Percentiles rank a stretch among this genome's conserved stretches.
Evolutionary conservation across 2,113 vertebrate species (phyloP).

Genomic region (Indri indri): DNA sequence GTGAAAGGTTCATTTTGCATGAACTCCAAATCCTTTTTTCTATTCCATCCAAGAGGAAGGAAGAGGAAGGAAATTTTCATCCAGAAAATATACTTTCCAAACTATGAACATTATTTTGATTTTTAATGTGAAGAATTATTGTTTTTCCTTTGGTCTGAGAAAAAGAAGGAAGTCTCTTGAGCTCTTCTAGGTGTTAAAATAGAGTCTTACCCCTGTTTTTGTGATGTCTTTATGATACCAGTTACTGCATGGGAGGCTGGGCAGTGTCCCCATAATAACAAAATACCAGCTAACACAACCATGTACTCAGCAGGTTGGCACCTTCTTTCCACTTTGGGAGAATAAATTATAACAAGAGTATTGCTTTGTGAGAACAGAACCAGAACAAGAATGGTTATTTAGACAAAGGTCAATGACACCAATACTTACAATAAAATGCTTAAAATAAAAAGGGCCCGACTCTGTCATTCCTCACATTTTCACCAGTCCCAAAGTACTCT

Average conservation of each 20-base stretch:
- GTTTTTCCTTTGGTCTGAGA: background rate
- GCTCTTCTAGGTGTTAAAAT: background rate
- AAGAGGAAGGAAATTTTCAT: background rate
- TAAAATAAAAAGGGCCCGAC: background rate
- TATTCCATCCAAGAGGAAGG: background rate
- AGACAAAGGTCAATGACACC: background rate
- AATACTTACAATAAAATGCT: conserved; percentile 19
- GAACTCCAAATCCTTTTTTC: background rate
- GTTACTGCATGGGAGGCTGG: background rate
- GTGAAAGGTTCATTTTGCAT: background rate
- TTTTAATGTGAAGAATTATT: conserved; percentile 22
- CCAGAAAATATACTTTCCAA: conserved; percentile 33
- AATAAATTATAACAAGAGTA: background rate
- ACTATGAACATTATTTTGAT: background rate
- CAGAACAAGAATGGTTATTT: background rate
- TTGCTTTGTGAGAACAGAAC: conserved; percentile 1
- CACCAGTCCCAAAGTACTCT: background rate
- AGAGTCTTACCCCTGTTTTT: background rate
- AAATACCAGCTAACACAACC: background rate
- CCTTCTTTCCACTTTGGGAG: background rate
- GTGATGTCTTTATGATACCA: background rate
- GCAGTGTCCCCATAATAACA: background rate
- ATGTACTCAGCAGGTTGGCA: background rate
- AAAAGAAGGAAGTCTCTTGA: background rate
- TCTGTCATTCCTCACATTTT: background rate